phyloP scores from a whole-genome alignment of 2,888 invertebrate species.

The Melolontha melolontha region DNA sequence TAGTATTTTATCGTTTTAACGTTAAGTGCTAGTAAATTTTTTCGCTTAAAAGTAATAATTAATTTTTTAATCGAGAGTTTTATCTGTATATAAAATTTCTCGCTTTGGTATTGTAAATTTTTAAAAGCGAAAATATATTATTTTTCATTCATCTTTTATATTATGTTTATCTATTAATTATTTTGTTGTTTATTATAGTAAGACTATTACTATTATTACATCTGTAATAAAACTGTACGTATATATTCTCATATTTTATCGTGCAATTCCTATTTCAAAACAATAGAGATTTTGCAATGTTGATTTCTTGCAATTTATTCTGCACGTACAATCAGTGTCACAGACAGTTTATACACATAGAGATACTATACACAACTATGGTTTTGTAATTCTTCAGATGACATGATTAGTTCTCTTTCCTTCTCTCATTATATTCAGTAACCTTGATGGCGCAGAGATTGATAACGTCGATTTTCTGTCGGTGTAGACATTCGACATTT shows the following conservation, averaged over 20 bases:
- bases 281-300: conserved; percentile 49
- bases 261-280: conserved; percentile 45
- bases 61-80: too few species aligned
- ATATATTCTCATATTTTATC: not conserved
- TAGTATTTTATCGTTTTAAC: too few species aligned
- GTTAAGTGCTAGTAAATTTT: too few species aligned
- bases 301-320: conserved; percentile 49
- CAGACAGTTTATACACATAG: conserved; percentile 29
- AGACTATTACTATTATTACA: too few species aligned
- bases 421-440: conserved; percentile 42
- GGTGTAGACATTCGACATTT: conserved; percentile 42
- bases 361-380: conserved; percentile 42
- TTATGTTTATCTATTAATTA: too few species aligned
- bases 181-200: too few species aligned
- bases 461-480: conserved; percentile 45
- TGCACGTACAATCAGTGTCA: conserved; percentile 40
- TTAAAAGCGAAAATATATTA: too few species aligned
- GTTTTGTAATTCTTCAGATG: conserved; percentile 51
- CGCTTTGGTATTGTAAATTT: too few species aligned
- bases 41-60: too few species aligned
- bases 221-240: not conserved
- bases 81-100: too few species aligned
- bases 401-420: conserved; percentile 49
- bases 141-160: too few species aligned
- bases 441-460: conserved; percentile 40